Conservation (phyloP, 2,888 invertebrate genomes). For the Pyrgus malvae region DNA sequence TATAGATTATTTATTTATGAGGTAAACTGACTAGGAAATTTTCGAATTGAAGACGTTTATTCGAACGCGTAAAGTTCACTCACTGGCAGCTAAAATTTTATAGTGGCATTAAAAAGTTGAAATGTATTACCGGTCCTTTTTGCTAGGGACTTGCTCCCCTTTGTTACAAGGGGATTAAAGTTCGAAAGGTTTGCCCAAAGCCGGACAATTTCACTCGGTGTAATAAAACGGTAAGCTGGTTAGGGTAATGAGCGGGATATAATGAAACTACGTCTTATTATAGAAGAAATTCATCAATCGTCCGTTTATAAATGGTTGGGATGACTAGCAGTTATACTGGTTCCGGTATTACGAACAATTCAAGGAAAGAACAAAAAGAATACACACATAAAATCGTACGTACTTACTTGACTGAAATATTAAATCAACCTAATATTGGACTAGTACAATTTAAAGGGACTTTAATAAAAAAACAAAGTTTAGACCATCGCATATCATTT, state of each 20-base stretch:
- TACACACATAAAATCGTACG: too few species aligned
- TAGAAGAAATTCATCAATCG: not conserved
- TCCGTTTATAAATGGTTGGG: conserved; percentile 10
- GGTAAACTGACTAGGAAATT: conserved; percentile 11
- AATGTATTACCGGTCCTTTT: conserved; percentile 9
- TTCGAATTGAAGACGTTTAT: conserved; percentile 14
- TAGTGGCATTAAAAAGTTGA: conserved; percentile 13
- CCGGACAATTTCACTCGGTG: conserved; percentile 8
- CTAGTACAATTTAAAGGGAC: too few species aligned
- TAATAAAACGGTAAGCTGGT: conserved; percentile 21
- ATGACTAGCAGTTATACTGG: not conserved
- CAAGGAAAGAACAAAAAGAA: too few species aligned
- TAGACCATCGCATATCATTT: not conserved
- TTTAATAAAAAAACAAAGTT: too few species aligned
- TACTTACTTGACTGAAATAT: too few species aligned
- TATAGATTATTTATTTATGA: conserved; percentile 22
- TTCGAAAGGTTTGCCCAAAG: conserved; percentile 20
- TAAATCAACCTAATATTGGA: too few species aligned
- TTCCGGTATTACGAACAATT: not conserved
- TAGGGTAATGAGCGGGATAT: not conserved
- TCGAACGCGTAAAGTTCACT: conserved; percentile 7
- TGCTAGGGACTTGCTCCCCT: too few species aligned
- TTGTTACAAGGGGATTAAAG: conserved; percentile 12
- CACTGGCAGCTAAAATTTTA: conserved; percentile 1
- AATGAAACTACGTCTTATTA: conserved; percentile 20